Percentiles rank a stretch among this genome's conserved stretches.
Conservation (phyloP, 2,888 invertebrate species). For the Epinotia demarniana region DNA sequence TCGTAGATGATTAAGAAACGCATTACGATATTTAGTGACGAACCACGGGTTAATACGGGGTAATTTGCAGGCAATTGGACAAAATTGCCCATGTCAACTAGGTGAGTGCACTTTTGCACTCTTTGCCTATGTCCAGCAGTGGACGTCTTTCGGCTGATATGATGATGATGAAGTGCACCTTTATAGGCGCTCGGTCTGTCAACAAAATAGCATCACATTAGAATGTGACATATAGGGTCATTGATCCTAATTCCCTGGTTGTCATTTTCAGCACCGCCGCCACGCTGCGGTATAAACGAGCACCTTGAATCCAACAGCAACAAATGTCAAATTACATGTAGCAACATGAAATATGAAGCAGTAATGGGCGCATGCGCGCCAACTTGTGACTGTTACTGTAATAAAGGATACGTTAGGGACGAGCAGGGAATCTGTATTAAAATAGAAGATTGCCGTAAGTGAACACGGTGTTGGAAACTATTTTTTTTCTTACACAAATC, state of each 20-base stretch:
- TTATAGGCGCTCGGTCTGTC: too few species aligned
- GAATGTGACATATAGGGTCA: too few species aligned
- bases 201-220: too few species aligned
- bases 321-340: slow-evolving; percentile 32
- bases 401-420: slow-evolving; percentile 27
- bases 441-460: slow-evolving; percentile 17
- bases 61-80: too few species aligned
- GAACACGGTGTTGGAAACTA: neutral
- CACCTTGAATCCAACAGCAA: slow-evolving; percentile 11
- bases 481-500: neutral
- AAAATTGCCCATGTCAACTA: too few species aligned
- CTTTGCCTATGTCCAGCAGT: too few species aligned
- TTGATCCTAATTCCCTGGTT: neutral
- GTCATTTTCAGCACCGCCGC: neutral
- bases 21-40: too few species aligned
- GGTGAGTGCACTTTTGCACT: too few species aligned
- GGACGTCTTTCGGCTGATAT: too few species aligned
- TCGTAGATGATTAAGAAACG: too few species aligned
- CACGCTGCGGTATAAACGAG: slow-evolving; percentile 7
- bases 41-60: too few species aligned
- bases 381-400: slow-evolving; percentile 31
- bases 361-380: slow-evolving; percentile 28
- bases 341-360: slow-evolving; percentile 10
- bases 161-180: too few species aligned
- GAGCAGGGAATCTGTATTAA: slow-evolving; percentile 17